These are phyloP conservation scores for Agonopterix subpropinquella DNA, from an alignment of 2,888 invertebrate genomes.

Conservation along the genomic window DNA sequence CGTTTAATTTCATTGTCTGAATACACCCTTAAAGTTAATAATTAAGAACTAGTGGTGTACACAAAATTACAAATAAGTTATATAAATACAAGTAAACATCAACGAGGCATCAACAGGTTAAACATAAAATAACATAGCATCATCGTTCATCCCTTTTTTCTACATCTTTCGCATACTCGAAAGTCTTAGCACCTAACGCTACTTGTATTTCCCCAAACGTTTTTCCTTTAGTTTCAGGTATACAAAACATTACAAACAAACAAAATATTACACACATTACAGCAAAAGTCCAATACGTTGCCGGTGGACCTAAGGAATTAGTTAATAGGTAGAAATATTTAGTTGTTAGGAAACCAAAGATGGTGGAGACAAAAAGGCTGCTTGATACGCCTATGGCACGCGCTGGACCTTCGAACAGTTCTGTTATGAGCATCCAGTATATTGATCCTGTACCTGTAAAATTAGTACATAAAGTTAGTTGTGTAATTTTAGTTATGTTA, in stretches of 20 bases:
- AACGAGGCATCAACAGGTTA: too few relatives aligned
- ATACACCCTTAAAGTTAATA: too few relatives aligned
- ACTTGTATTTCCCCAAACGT: slow-evolving; percentile 47
- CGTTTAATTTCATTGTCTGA: too few relatives aligned
- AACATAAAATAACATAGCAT: too few relatives aligned
- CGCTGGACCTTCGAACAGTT: slow-evolving; percentile 41
- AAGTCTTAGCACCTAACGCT: slow-evolving; percentile 20
- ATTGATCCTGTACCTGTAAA: slow-evolving; percentile 46
- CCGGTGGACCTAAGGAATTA: slow-evolving; percentile 29
- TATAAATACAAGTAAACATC: too few relatives aligned
- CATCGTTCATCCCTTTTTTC: neutral
- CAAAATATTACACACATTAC: slow-evolving; percentile 24
- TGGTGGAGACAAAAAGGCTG: slow-evolving; percentile 13
- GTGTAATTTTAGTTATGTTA: neutral
- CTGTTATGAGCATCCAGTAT: slow-evolving; percentile 38
- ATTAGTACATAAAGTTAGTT: neutral
- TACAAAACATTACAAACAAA: slow-evolving; percentile 26
- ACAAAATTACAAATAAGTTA: too few relatives aligned
- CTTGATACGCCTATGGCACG: slow-evolving; percentile 35
- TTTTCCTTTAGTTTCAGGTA: slow-evolving; percentile 59
- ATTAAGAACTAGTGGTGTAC: too few relatives aligned
- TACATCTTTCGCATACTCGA: neutral
- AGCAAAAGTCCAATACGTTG: slow-evolving; percentile 39
- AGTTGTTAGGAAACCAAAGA: slow-evolving; percentile 28
- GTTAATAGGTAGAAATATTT: slow-evolving; percentile 38